Base-by-base conservation (phyloP, 2,888 invertebrate genomes). In the Calameuta pallipes region DNA sequence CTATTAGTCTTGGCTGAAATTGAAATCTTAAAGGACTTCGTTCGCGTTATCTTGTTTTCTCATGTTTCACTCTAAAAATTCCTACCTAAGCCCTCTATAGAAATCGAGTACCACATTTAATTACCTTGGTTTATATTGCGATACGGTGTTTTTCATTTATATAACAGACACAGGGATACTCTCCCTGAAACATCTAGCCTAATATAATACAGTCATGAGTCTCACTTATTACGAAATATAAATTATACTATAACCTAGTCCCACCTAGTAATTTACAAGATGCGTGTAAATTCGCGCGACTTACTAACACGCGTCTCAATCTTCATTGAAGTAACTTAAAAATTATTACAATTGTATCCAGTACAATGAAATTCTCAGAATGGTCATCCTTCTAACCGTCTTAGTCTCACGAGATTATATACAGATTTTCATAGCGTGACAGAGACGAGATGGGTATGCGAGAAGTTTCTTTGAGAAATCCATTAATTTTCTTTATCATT, bases 151-250 rank as follows among this genome's bases (percentile, higher is more conserved):
- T 56, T 56, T 56, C 37, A 9, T 56, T 56, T 56, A 56, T 56
- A 56, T 56, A 56, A 56, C 56, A 56, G 56, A 56, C 56, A 56
- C 56, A 56, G 56, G 23, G 56, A 56, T 9, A 56, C 9, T 56
- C 56, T 23, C 56, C 56, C 56, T 56, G 56, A 56, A 56, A 79
- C 68, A 31, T 74, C 71, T 79, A 76, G 37, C 79, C 87, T 89
- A 90, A 82, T 90, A 90, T 91, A 87, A 88, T 90, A 90, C 90
- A 91, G 85, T 88, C 86, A 86, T 87, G 86, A 86, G 84, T 86
- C 85, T 88, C 84, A 81, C 80, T 86, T 85, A 86, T 87, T 85
- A 87, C 87, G 86, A 87, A 87, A 84, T 83, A 86, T 89, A 89
- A 89, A 89, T 88, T 86, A 88, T 85, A 85, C 81, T 86, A 83